Evolutionary conservation across 2,113 vertebrate genomes (phyloP).

Genomic region (Merops nubicus): DNA sequence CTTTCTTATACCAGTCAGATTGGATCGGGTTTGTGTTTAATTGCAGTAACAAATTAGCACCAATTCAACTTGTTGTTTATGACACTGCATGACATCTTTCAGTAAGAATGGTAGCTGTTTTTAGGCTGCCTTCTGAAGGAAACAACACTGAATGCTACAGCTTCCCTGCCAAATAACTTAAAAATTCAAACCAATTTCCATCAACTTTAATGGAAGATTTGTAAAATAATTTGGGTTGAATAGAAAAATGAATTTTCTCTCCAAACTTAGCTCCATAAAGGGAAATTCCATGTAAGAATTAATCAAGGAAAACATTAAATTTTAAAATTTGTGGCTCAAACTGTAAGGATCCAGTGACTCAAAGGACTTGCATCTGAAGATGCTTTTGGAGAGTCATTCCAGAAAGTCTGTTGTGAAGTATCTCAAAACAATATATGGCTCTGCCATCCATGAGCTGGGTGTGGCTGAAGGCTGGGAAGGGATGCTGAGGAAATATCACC

Average conservation of each 20-base stretch:
- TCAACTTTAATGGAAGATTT: neutral
- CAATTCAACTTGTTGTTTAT: neutral
- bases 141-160: neutral
- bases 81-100: neutral
- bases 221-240: neutral
- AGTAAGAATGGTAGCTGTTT: neutral
- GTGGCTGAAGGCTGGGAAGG: neutral
- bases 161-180: neutral
- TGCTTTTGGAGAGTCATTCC: neutral
- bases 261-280: neutral
- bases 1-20: neutral
- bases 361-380: neutral
- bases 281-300: neutral
- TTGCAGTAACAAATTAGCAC: neutral
- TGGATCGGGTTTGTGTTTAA: neutral
- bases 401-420: neutral
- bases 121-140: neutral
- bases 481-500: neutral
- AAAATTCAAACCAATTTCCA: neutral
- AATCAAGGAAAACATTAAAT: neutral
- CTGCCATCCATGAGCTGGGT: neutral
- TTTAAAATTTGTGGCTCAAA: neutral
- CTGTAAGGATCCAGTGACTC: neutral
- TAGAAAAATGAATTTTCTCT: neutral
- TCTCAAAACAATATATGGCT: neutral